These are phyloP conservation scores for Gobio occitaniae DNA, from an alignment of 2,797 vertebrate genomes.

Conservation along the genomic window DNA sequence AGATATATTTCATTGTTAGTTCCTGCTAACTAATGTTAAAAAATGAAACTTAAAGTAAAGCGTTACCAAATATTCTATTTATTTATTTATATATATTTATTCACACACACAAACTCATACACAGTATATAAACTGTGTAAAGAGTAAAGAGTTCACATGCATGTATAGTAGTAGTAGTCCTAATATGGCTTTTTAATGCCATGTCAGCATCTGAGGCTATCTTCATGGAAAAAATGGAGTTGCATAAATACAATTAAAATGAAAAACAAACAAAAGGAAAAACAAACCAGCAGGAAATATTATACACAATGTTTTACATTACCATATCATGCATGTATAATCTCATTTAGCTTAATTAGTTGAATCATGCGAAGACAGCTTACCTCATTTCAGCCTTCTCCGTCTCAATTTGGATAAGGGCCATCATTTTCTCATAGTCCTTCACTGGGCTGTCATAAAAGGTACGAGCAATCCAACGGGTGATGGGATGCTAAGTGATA, in stretches of 20 bases:
- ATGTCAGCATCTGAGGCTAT: too few species aligned
- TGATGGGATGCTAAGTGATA: conserved; percentile 89
- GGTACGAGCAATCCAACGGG: conserved; percentile 85
- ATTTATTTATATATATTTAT: too few species aligned
- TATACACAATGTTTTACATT: neutral
- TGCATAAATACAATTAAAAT: neutral
- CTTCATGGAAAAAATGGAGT: too few species aligned
- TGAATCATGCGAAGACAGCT: neutral
- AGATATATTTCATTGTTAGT: too few species aligned
- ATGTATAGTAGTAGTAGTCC: too few species aligned
- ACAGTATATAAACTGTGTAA: too few species aligned
- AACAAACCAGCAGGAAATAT: neutral
- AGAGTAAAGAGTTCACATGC: too few species aligned
- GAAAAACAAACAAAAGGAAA: neutral
- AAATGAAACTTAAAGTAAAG: too few species aligned
- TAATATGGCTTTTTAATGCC: too few species aligned
- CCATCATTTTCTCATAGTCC: conserved; percentile 91
- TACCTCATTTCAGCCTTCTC: conserved; percentile 89
- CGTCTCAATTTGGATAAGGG: conserved; percentile 80
- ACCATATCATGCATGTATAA: neutral
- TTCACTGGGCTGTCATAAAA: conserved; percentile 86
- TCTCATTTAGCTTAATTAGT: neutral
- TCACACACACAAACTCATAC: too few species aligned
- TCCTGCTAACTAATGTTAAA: too few species aligned
- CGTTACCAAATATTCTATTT: too few species aligned